Evolutionary conservation across 2,888 invertebrate genomes (phyloP).

Genomic region (Catocala sponsa): DNA sequence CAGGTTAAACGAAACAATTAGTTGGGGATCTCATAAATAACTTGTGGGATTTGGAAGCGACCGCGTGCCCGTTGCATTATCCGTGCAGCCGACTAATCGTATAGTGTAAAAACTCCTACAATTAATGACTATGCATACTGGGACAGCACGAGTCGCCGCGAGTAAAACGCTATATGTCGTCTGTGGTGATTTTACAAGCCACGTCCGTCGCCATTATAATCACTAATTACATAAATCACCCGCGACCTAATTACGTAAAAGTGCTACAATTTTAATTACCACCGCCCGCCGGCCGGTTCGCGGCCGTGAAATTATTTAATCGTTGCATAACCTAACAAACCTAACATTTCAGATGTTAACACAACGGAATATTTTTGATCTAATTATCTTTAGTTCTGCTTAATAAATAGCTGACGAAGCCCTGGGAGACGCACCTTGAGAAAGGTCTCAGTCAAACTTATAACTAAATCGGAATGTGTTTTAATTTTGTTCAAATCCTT

Average conservation of each 20-base stretch:
- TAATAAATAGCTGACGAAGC: too few species aligned
- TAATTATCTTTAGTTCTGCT: too few species aligned
- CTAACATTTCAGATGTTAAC: constrained; percentile 37
- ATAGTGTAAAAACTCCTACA: constrained; percentile 37
- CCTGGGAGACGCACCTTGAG: too few species aligned
- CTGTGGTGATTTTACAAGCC: constrained; percentile 55
- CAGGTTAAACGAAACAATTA: too few species aligned
- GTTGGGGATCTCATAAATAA: too few species aligned
- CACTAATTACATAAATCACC: constrained; percentile 56
- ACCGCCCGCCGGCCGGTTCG: constrained; percentile 20
- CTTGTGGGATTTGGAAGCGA: too few species aligned
- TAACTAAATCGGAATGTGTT: too few species aligned
- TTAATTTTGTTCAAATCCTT: too few species aligned
- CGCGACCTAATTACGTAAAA: constrained; percentile 23
- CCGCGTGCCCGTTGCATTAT: too few species aligned
- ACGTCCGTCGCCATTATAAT: constrained; percentile 54
- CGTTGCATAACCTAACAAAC: constrained; percentile 30
- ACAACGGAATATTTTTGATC: too few species aligned
- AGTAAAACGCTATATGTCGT: constrained; percentile 49
- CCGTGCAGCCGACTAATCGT: constrained; percentile 26
- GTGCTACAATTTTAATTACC: constrained; percentile 36
- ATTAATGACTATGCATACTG: constrained; percentile 64
- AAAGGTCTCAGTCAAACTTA: too few species aligned
- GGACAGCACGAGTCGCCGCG: constrained; percentile 51
- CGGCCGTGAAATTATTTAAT: constrained; percentile 31